These are phyloP conservation scores for Trichopria drosophilae DNA, from an alignment of 2,888 invertebrate genomes.

Conservation along the genomic window DNA sequence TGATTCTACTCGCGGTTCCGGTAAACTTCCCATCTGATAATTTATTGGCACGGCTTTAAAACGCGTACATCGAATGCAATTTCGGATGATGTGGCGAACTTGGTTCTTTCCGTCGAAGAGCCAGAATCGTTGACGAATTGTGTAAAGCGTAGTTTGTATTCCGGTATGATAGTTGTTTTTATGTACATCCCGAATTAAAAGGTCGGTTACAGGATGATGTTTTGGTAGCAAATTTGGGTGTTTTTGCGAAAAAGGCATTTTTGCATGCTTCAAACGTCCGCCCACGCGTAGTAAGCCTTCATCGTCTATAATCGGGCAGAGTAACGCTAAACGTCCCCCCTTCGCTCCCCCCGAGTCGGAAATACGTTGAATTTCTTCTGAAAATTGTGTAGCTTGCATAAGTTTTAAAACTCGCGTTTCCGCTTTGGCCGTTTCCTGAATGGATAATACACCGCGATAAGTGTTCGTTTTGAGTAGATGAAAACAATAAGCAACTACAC, in stretches of 20 bases:
- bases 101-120: constrained; percentile 31
- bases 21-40: constrained; percentile 45
- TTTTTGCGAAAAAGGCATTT: constrained; percentile 28
- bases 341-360: too few relatives aligned
- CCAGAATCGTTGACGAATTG: constrained; percentile 38
- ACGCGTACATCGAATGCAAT: constrained; percentile 18
- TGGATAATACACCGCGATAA: not conserved
- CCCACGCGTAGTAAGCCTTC: constrained; percentile 39
- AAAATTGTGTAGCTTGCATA: too few relatives aligned
- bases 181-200: constrained; percentile 39
- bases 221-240: constrained; percentile 41
- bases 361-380: constrained; percentile 17
- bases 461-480: too few relatives aligned
- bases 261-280: constrained; percentile 37
- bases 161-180: too few relatives aligned
- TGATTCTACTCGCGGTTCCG: constrained; percentile 34
- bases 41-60: too few relatives aligned
- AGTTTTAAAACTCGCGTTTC: too few relatives aligned
- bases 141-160: constrained; percentile 37
- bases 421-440: constrained; percentile 10
- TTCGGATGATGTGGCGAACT: constrained; percentile 23
- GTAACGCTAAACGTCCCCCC: too few relatives aligned
- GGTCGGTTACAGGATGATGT: constrained; percentile 36
- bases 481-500: constrained; percentile 2
- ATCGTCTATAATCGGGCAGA: constrained; percentile 34